Evolutionary conservation across 2,113 vertebrate species (phyloP).

Genomic region (Cottus gobio): DNA sequence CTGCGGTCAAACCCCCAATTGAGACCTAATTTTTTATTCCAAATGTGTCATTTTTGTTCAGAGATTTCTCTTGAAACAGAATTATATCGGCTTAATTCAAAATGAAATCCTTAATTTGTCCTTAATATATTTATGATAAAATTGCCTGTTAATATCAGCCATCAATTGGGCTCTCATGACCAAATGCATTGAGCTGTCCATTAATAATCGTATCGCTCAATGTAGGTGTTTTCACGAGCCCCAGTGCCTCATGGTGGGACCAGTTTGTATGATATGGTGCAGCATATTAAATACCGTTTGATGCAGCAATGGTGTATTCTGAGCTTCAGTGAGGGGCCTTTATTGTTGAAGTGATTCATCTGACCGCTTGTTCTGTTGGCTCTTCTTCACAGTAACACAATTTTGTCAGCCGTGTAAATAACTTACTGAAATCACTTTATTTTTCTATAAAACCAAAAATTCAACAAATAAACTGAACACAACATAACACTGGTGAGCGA

Average conservation of each 20-base stretch:
- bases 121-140: neutral
- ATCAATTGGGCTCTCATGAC: neutral
- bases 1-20: too few species aligned
- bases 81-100: neutral
- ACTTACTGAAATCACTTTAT: constrained; percentile 67
- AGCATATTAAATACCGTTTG: neutral
- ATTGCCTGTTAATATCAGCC: neutral
- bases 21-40: too few species aligned
- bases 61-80: too few species aligned
- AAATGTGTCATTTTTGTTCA: neutral
- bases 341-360: neutral
- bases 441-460: constrained; percentile 66
- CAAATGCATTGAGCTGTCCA: neutral
- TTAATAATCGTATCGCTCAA: neutral
- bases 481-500: constrained; percentile 59
- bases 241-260: neutral
- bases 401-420: neutral
- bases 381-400: constrained; percentile 7
- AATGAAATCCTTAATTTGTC: neutral
- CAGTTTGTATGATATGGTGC: neutral
- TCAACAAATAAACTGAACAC: constrained; percentile 54
- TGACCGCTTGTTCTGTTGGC: neutral
- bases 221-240: neutral
- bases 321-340: neutral
- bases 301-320: neutral